Percentiles rank a stretch among this genome's conserved stretches.
phyloP scores from a whole-genome alignment of 2,888 invertebrate species.

The Andrena hattorfiana region DNA sequence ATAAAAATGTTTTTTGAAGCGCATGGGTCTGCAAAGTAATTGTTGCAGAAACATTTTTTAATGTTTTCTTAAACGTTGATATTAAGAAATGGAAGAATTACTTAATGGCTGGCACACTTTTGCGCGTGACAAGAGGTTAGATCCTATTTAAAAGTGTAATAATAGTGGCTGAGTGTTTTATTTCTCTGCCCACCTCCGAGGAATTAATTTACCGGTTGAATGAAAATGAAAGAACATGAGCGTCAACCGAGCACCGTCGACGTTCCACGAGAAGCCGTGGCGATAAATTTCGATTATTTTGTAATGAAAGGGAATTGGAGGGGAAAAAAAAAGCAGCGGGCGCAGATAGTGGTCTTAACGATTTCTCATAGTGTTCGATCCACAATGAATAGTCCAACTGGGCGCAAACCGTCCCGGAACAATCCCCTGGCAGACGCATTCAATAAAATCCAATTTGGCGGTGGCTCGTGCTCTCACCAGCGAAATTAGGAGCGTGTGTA shows the following conservation, averaged over 20 bases:
- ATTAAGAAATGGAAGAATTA: too few relatives aligned
- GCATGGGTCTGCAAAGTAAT: too few relatives aligned
- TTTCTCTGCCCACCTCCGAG: neutral
- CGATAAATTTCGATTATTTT: constrained; percentile 1
- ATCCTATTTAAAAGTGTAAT: too few relatives aligned
- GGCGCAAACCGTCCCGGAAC: constrained; percentile 40
- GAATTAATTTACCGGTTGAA: neutral
- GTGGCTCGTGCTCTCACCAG: constrained; percentile 57
- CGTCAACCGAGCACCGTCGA: too few relatives aligned
- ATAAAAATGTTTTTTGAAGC: too few relatives aligned
- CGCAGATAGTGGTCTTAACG: constrained; percentile 20
- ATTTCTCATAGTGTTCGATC: constrained; percentile 51
- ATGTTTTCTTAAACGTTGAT: too few relatives aligned
- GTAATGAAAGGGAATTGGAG: neutral
- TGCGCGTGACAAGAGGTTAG: too few relatives aligned
- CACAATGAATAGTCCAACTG: constrained; percentile 24
- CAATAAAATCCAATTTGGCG: constrained; percentile 74
- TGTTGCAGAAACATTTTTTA: too few relatives aligned
- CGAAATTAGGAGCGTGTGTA: constrained; percentile 66
- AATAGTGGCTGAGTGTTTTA: neutral
- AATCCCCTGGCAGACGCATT: constrained; percentile 65
- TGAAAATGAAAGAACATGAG: neutral
- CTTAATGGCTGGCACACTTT: too few relatives aligned
- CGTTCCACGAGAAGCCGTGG: too few relatives aligned
- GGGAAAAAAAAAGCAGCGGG: neutral